Conservation (phyloP, 2,797 vertebrate genomes). For the Fratercula arctica region DNA sequence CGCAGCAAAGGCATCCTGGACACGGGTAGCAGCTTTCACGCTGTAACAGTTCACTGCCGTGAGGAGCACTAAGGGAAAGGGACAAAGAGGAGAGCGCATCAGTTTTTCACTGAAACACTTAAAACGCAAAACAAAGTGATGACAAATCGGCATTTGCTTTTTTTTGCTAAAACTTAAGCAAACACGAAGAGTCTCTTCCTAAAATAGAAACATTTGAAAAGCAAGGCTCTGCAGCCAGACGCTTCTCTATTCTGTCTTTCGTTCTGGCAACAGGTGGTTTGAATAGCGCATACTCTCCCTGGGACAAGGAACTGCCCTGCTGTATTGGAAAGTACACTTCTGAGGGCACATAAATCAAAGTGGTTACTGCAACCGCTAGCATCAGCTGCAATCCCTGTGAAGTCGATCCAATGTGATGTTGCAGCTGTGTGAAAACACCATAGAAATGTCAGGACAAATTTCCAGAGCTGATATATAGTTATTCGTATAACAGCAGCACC, state of each 20-base stretch:
- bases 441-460: neutral
- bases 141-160: neutral
- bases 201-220: neutral
- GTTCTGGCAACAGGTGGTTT: neutral
- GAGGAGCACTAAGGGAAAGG: conserved; percentile 80
- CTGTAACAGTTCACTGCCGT: conserved; percentile 97
- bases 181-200: neutral
- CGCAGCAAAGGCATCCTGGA: conserved; percentile 93
- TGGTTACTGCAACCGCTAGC: neutral
- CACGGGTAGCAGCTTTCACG: conserved; percentile 92
- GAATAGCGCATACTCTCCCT: accelerated
- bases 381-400: neutral
- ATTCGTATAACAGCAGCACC: neutral
- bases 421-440: neutral
- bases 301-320: neutral
- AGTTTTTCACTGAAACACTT: accelerated
- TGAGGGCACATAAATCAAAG: neutral
- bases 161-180: neutral
- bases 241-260: neutral
- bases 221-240: neutral
- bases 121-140: accelerated
- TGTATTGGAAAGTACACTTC: neutral
- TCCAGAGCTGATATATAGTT: neutral
- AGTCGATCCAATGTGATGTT: accelerated
- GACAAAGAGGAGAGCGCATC: neutral